A percentile compares a stretch with the other conserved stretches of the same genome.
Conservation (phyloP, 35 echinoderm and acorn worm species). For the Hemicentrotus pulcherrimus region DNA sequence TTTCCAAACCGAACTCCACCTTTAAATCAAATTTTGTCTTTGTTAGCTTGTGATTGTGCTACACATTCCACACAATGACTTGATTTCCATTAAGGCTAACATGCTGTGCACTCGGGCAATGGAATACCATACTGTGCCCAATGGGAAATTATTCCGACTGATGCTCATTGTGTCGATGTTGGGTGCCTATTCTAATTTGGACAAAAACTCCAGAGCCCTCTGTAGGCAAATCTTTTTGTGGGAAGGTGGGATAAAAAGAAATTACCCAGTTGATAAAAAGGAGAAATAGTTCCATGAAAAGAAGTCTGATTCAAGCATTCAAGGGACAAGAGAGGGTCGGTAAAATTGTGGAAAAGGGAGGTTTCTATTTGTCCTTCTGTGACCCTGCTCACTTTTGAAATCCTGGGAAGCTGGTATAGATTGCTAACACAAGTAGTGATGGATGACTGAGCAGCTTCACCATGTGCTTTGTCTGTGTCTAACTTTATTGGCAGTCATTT, state of each 20-base stretch:
- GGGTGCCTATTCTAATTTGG: not conserved
- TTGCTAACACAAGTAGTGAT: too few species aligned
- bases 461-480: not conserved
- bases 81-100: not conserved
- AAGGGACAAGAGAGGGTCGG: not conserved
- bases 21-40: not conserved
- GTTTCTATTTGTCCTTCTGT: not conserved
- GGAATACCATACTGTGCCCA: not conserved
- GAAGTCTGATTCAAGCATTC: not conserved
- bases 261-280: not conserved
- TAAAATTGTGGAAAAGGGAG: not conserved
- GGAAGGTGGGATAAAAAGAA: not conserved
- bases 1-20: not conserved
- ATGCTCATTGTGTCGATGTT: not conserved
- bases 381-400: not conserved
- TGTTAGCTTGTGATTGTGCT: not conserved
- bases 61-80: not conserved
- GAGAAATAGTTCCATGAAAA: not conserved
- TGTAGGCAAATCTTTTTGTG: not conserved
- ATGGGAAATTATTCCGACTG: not conserved
- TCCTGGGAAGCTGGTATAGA: too few species aligned
- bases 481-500: not conserved
- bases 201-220: not conserved
- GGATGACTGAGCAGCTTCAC: not conserved
- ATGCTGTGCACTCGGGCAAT: not conserved